Conservation (phyloP, 2,888 invertebrate species). For the Leucophenga maculata region DNA sequence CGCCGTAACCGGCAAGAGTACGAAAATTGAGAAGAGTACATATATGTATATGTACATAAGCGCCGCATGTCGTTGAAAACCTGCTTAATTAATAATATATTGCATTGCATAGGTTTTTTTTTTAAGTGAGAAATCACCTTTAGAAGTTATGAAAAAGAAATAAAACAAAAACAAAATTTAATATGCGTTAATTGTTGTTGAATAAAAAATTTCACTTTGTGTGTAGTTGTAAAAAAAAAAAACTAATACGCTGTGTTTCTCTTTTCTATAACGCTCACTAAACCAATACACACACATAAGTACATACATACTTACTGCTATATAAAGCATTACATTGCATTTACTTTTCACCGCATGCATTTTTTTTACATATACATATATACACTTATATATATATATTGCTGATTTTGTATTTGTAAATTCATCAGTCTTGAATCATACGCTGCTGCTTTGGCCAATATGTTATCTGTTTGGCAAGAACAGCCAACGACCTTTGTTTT, state of each 20-base stretch:
- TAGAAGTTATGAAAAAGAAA: not conserved
- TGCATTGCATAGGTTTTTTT: slow-evolving; percentile 17
- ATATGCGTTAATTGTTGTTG: slow-evolving; percentile 23
- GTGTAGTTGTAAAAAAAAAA: slow-evolving; percentile 14
- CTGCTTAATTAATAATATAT: not conserved
- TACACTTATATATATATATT: not conserved
- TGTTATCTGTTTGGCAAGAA: no score
- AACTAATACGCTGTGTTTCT: slow-evolving; percentile 9
- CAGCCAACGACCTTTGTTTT: no score
- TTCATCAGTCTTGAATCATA: no score
- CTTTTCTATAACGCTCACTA: not conserved
- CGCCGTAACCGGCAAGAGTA: not conserved
- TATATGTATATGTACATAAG: not conserved
- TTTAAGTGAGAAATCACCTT: slow-evolving; percentile 12
- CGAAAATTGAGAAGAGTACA: not conserved
- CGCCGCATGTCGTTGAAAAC: slow-evolving; percentile 8
- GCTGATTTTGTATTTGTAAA: not conserved
- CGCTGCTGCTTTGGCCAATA: not conserved
- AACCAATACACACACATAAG: no score
- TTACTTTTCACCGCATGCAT: not conserved
- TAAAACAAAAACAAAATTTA: not conserved
- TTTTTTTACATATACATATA: not conserved
- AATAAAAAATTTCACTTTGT: slow-evolving; percentile 20
- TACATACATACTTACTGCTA: not conserved
- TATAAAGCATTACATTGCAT: not conserved